Conservation (phyloP, 2,888 invertebrate genomes). For the Erebia palarica region DNA sequence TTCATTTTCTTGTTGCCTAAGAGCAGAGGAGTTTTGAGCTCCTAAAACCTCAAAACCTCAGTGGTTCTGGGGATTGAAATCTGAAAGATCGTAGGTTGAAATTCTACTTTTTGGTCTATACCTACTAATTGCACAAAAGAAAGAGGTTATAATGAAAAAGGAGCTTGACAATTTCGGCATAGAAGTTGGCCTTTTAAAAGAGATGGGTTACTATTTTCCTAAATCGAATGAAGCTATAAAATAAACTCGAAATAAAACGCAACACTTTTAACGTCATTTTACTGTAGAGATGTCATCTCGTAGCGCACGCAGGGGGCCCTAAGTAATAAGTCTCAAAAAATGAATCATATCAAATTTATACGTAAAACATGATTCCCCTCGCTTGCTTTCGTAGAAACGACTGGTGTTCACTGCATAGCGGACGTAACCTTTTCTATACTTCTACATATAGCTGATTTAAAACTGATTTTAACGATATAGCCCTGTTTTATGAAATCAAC, state of each 20-base stretch:
- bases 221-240: not conserved
- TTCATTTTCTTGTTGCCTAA: no score
- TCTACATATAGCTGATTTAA: conserved; percentile 42
- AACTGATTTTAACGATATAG: conserved; percentile 7
- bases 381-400: conserved; percentile 68
- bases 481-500: not conserved
- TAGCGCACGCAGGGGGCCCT: conserved; percentile 46
- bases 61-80: no score
- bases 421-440: conserved; percentile 8
- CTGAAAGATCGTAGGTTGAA: no score
- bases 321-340: conserved; percentile 52
- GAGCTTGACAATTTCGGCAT: not conserved
- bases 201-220: not conserved
- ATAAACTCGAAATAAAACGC: conserved; percentile 6
- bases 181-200: no score
- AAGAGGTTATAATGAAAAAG: not conserved
- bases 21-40: no score
- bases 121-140: no score
- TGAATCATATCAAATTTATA: conserved; percentile 80
- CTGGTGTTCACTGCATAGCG: conserved; percentile 44
- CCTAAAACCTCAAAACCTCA: no score
- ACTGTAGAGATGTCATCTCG: conserved; percentile 8
- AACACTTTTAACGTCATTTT: conserved; percentile 12
- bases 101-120: no score
- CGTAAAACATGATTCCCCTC: conserved; percentile 66